Evolutionary conservation across 2,113 vertebrate genomes (phyloP).

Genomic region (rat (Rattus norvegicus)): DNA sequence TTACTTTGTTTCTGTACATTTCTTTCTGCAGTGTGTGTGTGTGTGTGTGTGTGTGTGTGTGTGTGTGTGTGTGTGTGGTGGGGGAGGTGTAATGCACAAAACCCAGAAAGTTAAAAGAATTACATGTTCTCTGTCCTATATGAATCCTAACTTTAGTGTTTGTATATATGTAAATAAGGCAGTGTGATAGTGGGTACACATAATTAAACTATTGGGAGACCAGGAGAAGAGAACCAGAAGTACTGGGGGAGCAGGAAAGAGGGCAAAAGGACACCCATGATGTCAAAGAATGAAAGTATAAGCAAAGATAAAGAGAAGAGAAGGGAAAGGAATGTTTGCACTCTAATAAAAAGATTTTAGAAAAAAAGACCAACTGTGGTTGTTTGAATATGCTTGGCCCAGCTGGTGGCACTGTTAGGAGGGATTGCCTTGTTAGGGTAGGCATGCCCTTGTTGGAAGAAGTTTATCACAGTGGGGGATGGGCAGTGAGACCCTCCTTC

Average conservation of each 20-base stretch:
- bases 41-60: neutral
- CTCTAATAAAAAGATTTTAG: neutral
- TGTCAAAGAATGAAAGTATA: too few species aligned
- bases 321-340: neutral
- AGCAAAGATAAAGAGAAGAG: too few species aligned
- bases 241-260: too few species aligned
- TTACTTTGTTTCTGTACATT: neutral
- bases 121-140: neutral
- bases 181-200: neutral
- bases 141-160: neutral
- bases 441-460: too few species aligned
- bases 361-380: neutral
- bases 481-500: too few species aligned
- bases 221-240: neutral
- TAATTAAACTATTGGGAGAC: neutral
- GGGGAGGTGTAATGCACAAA: neutral
- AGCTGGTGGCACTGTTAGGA: too few species aligned
- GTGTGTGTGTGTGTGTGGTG: neutral
- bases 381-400: too few species aligned
- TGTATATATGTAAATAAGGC: neutral
- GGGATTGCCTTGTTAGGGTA: too few species aligned
- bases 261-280: neutral
- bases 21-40: neutral
- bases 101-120: neutral
- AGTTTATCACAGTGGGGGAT: too few species aligned